A percentile compares a stretch with the other conserved stretches of the same genome.
Conservation (phyloP, 1,140 invertebrate species). For the Teleogryllus occipitalis region DNA sequence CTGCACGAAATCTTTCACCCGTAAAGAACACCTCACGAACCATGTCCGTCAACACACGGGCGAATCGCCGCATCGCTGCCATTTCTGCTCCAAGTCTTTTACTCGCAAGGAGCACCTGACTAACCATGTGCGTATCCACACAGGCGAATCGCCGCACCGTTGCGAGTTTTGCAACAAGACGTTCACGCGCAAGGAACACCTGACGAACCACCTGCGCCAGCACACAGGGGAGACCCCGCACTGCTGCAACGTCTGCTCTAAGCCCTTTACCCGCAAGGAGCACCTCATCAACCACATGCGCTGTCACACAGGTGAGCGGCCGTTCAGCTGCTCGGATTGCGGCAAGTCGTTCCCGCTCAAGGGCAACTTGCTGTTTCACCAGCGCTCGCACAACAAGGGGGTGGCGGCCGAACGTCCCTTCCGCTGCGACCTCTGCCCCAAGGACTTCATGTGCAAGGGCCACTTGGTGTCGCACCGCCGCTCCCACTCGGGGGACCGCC, state of each 20-base stretch:
- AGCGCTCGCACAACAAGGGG: constrained; percentile 84
- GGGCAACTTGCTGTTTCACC: constrained; percentile 88
- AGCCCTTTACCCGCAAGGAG: constrained; percentile 79
- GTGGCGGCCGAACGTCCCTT: constrained; percentile 82
- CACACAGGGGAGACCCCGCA: constrained; percentile 86
- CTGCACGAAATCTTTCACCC: constrained; percentile 57
- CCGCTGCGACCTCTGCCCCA: constrained; percentile 90
- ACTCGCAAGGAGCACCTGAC: constrained; percentile 85
- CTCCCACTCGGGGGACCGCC: constrained; percentile 79
- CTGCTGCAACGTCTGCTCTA: constrained; percentile 77
- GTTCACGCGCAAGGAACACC: constrained; percentile 73
- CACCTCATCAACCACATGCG: constrained; percentile 68
- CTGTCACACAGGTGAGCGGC: constrained; percentile 81
- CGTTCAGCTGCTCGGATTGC: constrained; percentile 71
- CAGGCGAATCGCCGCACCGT: constrained; percentile 70
- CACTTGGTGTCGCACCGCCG: constrained; percentile 83
- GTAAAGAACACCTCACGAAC: constrained; percentile 55
- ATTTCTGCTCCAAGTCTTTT: constrained; percentile 64
- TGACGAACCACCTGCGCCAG: constrained; percentile 70
- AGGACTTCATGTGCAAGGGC: constrained; percentile 95
- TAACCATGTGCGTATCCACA: constrained; percentile 72
- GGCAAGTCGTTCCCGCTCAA: constrained; percentile 80
- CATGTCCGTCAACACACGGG: constrained; percentile 64
- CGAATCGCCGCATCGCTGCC: constrained; percentile 55
- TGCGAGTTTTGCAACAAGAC: constrained; percentile 74